phyloP scores from a whole-genome alignment of 2,888 invertebrate genomes.

The Eupithecia abbreviata region DNA sequence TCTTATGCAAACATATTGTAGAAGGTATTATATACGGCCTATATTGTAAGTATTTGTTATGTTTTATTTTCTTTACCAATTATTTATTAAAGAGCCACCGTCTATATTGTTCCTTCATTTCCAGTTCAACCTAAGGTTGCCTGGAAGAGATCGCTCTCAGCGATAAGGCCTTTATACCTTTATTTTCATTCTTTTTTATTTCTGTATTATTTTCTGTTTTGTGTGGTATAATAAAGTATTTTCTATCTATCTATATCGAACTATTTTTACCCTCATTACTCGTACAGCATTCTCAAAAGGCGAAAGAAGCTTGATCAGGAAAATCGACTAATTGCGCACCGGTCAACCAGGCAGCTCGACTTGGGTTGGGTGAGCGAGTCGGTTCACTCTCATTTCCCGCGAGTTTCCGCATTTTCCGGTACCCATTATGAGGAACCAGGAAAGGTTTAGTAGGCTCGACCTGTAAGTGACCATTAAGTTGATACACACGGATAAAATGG shows the following conservation, averaged over 20 bases:
- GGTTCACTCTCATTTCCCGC: conserved; percentile 64
- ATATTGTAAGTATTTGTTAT: not conserved
- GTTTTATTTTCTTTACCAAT: no score
- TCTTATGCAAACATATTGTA: not conserved
- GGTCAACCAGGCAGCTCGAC: conserved; percentile 41
- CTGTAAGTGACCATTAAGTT: conserved; percentile 55
- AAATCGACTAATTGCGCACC: conserved; percentile 53
- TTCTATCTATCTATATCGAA: not conserved
- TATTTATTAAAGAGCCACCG: no score
- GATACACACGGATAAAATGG: conserved; percentile 27
- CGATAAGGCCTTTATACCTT: no score
- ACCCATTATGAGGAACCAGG: conserved; percentile 61
- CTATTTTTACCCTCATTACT: conserved; percentile 40
- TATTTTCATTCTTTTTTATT: no score
- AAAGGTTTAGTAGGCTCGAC: conserved; percentile 52
- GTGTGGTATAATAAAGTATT: no score
- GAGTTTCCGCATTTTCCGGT: conserved; percentile 62
- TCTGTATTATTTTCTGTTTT: no score
- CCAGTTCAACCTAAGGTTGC: no score
- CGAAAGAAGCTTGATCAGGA: conserved; percentile 52
- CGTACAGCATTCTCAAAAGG: conserved; percentile 42
- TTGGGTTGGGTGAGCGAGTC: conserved; percentile 48
- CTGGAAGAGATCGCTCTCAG: no score
- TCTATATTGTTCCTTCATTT: no score
- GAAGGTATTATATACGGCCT: not conserved